Conservation (phyloP, 92 coral and sea anemone genomes). For the Epizoanthus illoricatus region DNA sequence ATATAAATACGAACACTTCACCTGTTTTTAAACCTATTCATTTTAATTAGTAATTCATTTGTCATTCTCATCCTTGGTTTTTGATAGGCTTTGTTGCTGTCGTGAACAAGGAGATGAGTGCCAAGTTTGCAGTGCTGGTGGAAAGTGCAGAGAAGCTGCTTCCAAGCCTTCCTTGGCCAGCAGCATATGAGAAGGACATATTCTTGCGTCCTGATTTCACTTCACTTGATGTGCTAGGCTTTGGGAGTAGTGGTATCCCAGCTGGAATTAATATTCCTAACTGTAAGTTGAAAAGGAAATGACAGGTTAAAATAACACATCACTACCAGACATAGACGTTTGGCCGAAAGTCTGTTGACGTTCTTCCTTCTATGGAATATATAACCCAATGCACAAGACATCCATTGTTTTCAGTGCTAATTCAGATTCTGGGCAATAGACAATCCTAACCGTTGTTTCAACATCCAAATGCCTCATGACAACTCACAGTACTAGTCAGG, state of each 20-base stretch:
- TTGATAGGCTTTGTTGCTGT: conserved; percentile 89
- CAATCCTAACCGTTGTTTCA: not conserved
- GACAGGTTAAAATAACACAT: too few relatives aligned
- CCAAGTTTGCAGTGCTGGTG: conserved; percentile 82
- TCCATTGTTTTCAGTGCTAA: too few relatives aligned
- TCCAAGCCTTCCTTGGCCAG: conserved; percentile 92
- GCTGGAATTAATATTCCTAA: conserved; percentile 99
- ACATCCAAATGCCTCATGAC: too few relatives aligned
- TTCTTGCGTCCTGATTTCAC: conserved; percentile 97
- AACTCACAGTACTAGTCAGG: too few relatives aligned
- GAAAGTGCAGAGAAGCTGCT: conserved; percentile 80
- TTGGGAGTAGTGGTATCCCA: conserved; percentile 95
- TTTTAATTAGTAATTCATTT: not conserved
- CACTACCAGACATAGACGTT: too few relatives aligned
- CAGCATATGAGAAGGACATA: conserved; percentile 83
- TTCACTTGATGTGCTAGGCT: conserved; percentile 91
- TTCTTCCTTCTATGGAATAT: too few relatives aligned
- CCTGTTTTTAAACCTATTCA: not conserved
- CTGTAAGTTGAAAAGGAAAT: conserved; percentile 59
- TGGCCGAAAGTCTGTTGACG: not conserved
- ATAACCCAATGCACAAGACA: too few relatives aligned
- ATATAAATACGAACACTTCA: too few relatives aligned
- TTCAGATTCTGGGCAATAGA: not conserved
- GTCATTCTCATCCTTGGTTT: not conserved
- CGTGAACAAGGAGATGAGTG: conserved; percentile 96